Evolutionary conservation across 2,113 vertebrate species (phyloP).

Genomic region (Pelvicachromis taeniatus): DNA sequence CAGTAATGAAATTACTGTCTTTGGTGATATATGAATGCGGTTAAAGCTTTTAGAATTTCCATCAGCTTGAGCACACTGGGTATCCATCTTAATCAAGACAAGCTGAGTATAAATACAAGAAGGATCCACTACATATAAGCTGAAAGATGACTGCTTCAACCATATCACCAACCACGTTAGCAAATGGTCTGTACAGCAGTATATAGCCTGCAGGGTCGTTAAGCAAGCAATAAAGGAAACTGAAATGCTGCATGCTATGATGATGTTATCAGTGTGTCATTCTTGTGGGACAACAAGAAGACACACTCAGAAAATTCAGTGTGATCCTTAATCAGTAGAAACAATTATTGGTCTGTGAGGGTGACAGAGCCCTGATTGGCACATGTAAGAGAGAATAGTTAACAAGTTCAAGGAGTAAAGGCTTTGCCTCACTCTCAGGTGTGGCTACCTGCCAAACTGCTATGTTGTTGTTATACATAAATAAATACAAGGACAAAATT

Average conservation of each 20-base stretch:
- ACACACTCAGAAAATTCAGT: background rate
- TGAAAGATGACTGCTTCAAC: background rate
- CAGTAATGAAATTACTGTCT: background rate
- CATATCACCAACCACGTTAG: background rate
- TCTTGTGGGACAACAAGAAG: constrained; percentile 65
- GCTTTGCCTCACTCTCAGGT: background rate
- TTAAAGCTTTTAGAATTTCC: constrained; percentile 24
- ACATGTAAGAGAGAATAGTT: background rate
- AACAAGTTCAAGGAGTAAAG: background rate
- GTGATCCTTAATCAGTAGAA: background rate
- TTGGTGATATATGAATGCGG: background rate
- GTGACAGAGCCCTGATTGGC: background rate
- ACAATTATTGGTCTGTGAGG: background rate
- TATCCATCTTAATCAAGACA: background rate
- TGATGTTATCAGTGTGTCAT: background rate
- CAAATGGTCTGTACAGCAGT: background rate
- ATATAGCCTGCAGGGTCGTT: background rate
- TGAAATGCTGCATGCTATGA: background rate
- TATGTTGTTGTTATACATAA: background rate
- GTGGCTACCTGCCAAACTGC: background rate
- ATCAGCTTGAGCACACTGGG: background rate
- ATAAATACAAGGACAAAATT: background rate
- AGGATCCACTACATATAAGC: background rate
- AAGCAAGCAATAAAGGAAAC: background rate
- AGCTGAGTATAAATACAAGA: background rate